Conservation (phyloP, 2,113 vertebrate species). For the Genyomyrus donnyi region DNA sequence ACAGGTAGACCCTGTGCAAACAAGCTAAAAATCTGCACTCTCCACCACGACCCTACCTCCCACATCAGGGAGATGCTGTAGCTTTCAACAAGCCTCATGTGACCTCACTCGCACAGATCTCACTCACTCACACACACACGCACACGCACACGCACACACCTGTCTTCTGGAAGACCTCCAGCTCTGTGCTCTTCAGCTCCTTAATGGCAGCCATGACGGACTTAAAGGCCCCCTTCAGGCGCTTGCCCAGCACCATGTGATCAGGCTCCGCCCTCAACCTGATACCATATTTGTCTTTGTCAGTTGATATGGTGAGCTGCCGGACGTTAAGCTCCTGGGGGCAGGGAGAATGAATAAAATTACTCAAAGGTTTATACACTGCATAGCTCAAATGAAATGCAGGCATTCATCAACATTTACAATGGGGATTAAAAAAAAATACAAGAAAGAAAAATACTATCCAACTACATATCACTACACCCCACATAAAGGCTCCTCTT, state of each 20-base stretch:
- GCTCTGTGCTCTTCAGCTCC: constrained; percentile 76
- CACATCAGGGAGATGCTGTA: not conserved
- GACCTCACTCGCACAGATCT: not conserved
- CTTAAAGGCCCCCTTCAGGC: constrained; percentile 89
- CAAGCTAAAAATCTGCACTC: not conserved
- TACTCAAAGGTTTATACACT: not conserved
- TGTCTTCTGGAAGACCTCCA: constrained; percentile 82
- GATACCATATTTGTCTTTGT: constrained; percentile 86
- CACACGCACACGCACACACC: constrained; percentile 50
- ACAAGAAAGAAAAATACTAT: not conserved
- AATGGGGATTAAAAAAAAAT: not conserved
- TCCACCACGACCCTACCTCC: not conserved
- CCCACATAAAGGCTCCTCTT: not conserved
- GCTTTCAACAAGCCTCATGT: not conserved
- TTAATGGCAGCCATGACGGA: constrained; percentile 74
- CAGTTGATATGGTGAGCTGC: constrained; percentile 77
- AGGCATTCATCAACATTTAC: not conserved
- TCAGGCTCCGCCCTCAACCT: constrained; percentile 85
- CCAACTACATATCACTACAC: not conserved
- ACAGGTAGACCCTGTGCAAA: not conserved
- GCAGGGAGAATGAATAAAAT: not conserved
- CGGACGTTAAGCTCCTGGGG: constrained; percentile 87
- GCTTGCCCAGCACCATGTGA: constrained; percentile 93
- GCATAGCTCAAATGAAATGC: not conserved
- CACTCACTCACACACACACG: no score